phyloP scores from a whole-genome alignment of 2,113 vertebrate genomes.

The Microtus pennsylvanicus region DNA sequence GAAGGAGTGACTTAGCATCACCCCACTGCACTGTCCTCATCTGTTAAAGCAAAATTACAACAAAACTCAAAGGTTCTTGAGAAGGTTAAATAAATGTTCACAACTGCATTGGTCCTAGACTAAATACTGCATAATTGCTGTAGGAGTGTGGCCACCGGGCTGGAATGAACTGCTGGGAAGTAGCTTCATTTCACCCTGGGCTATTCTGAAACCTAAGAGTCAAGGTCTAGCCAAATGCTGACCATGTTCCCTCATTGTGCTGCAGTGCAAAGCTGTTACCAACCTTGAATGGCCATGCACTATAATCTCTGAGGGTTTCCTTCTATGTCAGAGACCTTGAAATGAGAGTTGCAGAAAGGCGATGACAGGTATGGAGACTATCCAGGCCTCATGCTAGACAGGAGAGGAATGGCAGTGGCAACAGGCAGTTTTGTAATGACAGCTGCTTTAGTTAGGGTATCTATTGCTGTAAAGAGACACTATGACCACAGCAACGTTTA shows the following conservation, averaged over 20 bases:
- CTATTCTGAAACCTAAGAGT: neutral
- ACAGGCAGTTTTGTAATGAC: neutral
- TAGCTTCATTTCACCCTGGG: neutral
- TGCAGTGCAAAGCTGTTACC: neutral
- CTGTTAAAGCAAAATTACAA: constrained; percentile 20
- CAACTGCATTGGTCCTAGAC: neutral
- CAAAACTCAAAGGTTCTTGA: neutral
- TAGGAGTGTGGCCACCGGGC: no score
- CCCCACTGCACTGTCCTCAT: neutral
- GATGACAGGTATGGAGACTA: neutral
- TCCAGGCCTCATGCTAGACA: neutral
- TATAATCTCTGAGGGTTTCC: neutral
- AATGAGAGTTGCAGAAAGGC: neutral
- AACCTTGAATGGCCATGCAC: neutral
- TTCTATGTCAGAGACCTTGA: neutral
- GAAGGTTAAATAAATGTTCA: constrained; percentile 17
- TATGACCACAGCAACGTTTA: neutral
- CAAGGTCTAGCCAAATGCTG: neutral
- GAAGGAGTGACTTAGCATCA: neutral
- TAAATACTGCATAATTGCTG: neutral
- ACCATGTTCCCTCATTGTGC: neutral
- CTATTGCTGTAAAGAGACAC: neutral
- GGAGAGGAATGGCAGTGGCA: neutral
- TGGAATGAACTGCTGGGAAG: neutral
- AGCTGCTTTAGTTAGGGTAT: neutral